Evolutionary conservation across 2,888 invertebrate species (phyloP).

Genomic region (Aleiodes alternator): DNA sequence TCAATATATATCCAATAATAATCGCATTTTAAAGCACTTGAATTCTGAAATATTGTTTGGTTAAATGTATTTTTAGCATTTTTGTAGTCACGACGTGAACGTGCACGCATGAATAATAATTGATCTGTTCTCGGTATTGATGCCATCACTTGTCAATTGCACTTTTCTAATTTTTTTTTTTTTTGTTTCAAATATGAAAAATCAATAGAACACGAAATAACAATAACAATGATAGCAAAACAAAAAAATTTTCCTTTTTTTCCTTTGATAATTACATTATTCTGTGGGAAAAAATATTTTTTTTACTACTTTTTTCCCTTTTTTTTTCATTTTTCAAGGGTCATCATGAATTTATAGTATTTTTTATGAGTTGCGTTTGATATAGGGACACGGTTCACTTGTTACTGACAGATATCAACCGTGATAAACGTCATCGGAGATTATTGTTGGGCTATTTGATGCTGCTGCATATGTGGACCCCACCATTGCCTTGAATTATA

Average conservation of each 20-base stretch:
- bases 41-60: not conserved
- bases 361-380: not conserved
- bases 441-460: too few species aligned
- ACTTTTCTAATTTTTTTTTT: not conserved
- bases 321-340: too few species aligned
- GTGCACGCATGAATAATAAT: conserved; percentile 39
- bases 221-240: not conserved
- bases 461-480: too few species aligned
- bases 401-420: too few species aligned
- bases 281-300: too few species aligned
- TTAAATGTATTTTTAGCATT: conserved; percentile 17
- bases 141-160: not conserved
- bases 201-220: not conserved
- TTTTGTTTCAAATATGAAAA: not conserved
- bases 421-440: too few species aligned
- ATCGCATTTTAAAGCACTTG: conserved; percentile 2
- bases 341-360: not conserved
- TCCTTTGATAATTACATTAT: not conserved
- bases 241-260: not conserved
- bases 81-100: conserved; percentile 27
- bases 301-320: not conserved
- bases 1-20: conserved; percentile 41
- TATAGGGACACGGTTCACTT: not conserved
- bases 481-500: too few species aligned
- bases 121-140: conserved; percentile 14